These are phyloP conservation scores for Heliconius charithonia DNA, from an alignment of 2,888 invertebrate genomes.

Conservation along the genomic window DNA sequence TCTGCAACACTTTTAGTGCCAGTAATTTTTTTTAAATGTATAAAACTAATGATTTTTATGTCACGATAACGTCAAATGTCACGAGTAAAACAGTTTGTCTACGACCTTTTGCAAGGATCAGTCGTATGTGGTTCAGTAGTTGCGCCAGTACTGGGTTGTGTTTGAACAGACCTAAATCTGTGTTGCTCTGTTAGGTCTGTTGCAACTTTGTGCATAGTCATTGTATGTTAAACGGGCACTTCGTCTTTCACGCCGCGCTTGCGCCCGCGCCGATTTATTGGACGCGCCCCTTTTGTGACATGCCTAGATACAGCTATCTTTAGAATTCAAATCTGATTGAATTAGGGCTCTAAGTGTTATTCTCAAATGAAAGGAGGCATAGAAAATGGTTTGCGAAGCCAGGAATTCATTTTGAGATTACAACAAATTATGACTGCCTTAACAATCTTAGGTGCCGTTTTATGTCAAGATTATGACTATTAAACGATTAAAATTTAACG, in stretches of 20 bases:
- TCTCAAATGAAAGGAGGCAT: slow-evolving; percentile 38
- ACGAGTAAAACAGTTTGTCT: slow-evolving; percentile 34
- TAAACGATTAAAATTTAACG: slow-evolving; percentile 47
- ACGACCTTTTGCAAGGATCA: slow-evolving; percentile 37
- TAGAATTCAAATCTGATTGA: slow-evolving; percentile 50
- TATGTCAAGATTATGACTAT: slow-evolving; percentile 46
- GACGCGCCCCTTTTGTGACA: slow-evolving; percentile 76
- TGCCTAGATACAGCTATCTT: slow-evolving; percentile 54
- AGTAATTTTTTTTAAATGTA: slow-evolving; percentile 38
- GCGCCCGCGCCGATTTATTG: slow-evolving; percentile 76
- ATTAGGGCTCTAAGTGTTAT: slow-evolving; percentile 50
- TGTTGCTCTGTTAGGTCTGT: slow-evolving; percentile 61
- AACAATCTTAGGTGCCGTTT: slow-evolving; percentile 45
- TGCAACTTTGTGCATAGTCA: slow-evolving; percentile 67
- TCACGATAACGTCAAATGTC: slow-evolving; percentile 41
- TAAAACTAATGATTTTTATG: slow-evolving; percentile 40
- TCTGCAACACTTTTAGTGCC: slow-evolving; percentile 42
- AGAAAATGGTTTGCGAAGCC: slow-evolving; percentile 36
- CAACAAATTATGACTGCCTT: slow-evolving; percentile 38
- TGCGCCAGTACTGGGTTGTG: slow-evolving; percentile 54
- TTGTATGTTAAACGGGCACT: slow-evolving; percentile 83
- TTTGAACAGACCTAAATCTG: slow-evolving; percentile 48
- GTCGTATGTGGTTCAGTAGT: slow-evolving; percentile 47
- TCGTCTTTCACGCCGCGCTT: slow-evolving; percentile 75
- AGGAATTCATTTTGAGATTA: slow-evolving; percentile 31